Evolutionary conservation across 2,888 invertebrate genomes (phyloP), one percentile per base, ranked within the genome.

Genomic region (Drosophila atripex): DNA sequence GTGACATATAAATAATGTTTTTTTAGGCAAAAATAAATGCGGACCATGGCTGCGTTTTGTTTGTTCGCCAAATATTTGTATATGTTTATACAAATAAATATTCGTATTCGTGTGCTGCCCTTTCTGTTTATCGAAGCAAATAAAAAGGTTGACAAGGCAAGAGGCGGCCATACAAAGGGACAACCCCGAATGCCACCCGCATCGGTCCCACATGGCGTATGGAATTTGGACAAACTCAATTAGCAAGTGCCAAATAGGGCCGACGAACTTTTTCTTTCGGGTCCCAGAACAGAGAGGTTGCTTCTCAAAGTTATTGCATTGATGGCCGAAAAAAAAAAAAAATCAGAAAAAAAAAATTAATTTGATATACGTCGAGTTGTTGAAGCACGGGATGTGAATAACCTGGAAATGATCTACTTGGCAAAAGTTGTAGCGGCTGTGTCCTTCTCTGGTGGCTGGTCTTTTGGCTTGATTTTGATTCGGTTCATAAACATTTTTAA

Each of bases 161-260:
- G 39, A 35, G 52, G 23, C 65, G 21, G 45, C 43, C 32, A 38
- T 35, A 50, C 25, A 52, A 56, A 45, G 30, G 52, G 38, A 49
- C 60, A 35, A 28, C 28, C 28, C 28, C 28, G 28, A 28, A 28
- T 28, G 28, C 28, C 28, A 28, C 14, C 54, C 43, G 28, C 35
- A 55, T 41, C 16, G 39, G 49, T 75, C 72, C 45, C 75, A 78
- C 65, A 75, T 71, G 76, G 59, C 72, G 59, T 64, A 78, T 75
- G 73, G 54, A 72, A 70, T 50, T 57, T 55, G 16, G 39, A 61
- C 63, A 68, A 79, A 80, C 78, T 80, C 75, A 79, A 79, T 80
- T 80, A 79, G 73, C 58, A 58, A 52, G 58, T 47, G 59, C 46
- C 35, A 72, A 53, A 54, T 43, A 50, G 56, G 56, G n/a, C 30